Conservation (phyloP, 1,140 invertebrate species). For the Diorhabda sublineata region DNA sequence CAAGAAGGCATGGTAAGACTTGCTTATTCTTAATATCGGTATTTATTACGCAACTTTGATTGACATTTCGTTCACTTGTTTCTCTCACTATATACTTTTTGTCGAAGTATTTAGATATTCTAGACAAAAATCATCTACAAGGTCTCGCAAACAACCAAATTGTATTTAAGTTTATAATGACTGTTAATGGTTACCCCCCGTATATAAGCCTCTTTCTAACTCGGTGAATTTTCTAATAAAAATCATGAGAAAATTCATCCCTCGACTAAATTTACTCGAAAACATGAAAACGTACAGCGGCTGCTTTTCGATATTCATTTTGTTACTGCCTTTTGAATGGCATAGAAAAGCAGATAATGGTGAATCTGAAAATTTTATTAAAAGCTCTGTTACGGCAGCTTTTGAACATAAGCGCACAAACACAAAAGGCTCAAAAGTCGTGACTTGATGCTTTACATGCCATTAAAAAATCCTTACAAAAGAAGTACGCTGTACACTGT, state of each 20-base stretch:
- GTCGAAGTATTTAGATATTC: too few relatives aligned
- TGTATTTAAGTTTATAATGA: too few relatives aligned
- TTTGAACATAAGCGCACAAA: slow-evolving; percentile 2
- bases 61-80: too few relatives aligned
- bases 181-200: too few relatives aligned
- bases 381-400: slow-evolving; percentile 1
- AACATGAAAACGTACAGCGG: slow-evolving; percentile 2
- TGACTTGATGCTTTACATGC: background rate
- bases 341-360: slow-evolving; percentile 2
- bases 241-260: background rate
- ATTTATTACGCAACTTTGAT: too few relatives aligned
- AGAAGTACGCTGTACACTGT: slow-evolving; percentile 29
- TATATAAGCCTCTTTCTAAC: background rate
- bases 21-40: too few relatives aligned
- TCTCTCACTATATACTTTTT: too few relatives aligned
- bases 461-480: slow-evolving; percentile 24
- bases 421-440: slow-evolving; percentile 1
- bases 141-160: too few relatives aligned
- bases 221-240: background rate
- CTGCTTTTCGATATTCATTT: slow-evolving; percentile 1
- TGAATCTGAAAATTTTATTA: slow-evolving; percentile 3
- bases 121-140: too few relatives aligned
- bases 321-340: background rate
- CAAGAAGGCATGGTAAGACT: too few relatives aligned
- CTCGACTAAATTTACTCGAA: background rate